Base-by-base conservation (phyloP, 2,113 vertebrate species). In the Odobenus rosmarus region DNA sequence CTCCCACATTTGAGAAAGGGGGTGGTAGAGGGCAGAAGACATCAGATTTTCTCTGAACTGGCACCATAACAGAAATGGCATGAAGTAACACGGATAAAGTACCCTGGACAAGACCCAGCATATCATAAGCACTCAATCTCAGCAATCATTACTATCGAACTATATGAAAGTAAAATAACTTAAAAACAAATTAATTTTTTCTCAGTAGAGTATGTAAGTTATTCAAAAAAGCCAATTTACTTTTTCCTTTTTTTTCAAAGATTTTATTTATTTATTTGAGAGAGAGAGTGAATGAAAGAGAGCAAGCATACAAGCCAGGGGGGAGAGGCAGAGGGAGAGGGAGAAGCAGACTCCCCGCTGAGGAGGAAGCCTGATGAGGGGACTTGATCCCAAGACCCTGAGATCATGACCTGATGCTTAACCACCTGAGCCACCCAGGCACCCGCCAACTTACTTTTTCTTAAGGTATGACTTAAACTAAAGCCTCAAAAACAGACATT, bases 171-270 rank as follows among this genome's bases (percentile, higher is more conserved):
- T 1, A 74, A 12, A 61, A 74, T 24, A 13, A 42, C 10, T 93
- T 76, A 88, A 88, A 88, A 12, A 76, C 33, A 89, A 72, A 82
- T 62, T 82, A 72, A 72, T 62, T 82, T 81, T 64, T 95, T 90
- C 36, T 92, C 74, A 55, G 18, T 49, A 88, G 16, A 82, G 3
- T 46, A 61, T n/a, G 12, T n/a, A 91, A 80, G 33, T 26, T 67
- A 88, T 10, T 76, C 46, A 88, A 93, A 87, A 7, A 88, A 46
- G 19, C 12, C 64, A 53, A 12, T 62, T 91, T 62, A 74, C 15
- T 76, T 86, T 57, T 82, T 46, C 77, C 77, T 24, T 62, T 62
- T 62, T 62, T 62, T 62, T 62, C 61, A 62, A 62, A 28, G 61
- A 15, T 14, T 53, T 53, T 53, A 53, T 12, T 53, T 53, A 53